Evolutionary conservation across 1,140 invertebrate genomes (phyloP).

Genomic region (Vanessa atalanta): DNA sequence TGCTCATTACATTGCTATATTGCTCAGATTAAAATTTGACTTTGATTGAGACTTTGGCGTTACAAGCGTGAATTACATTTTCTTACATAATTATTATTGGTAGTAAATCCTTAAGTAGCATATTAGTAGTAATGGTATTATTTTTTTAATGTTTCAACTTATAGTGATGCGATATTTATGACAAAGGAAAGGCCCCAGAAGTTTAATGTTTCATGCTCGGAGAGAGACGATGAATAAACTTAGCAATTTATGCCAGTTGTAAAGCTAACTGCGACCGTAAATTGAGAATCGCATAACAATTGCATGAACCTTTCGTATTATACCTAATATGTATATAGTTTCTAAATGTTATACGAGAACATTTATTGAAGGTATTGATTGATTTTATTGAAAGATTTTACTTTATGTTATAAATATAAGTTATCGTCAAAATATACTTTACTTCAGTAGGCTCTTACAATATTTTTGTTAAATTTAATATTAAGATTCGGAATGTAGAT

Average conservation of each 20-base stretch:
- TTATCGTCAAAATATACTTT: no score
- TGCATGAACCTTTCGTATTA: constrained; percentile 18
- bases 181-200: constrained; percentile 47
- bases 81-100: not conserved
- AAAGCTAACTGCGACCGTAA: constrained; percentile 55
- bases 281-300: constrained; percentile 47
- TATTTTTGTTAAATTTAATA: no score
- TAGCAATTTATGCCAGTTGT: constrained; percentile 61
- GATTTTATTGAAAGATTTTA: no score
- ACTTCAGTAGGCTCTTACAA: no score
- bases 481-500: no score
- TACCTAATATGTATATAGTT: not conserved
- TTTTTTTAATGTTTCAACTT: constrained; percentile 65
- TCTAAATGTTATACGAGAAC: not conserved
- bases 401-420: no score
- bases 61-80: no score
- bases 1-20: no score
- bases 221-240: constrained; percentile 64
- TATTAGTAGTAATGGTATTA: constrained; percentile 47
- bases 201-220: constrained; percentile 70
- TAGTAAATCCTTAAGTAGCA: constrained; percentile 17
- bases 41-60: no score
- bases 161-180: constrained; percentile 73
- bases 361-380: no score
- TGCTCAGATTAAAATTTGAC: no score